Evolutionary conservation across 1,140 invertebrate genomes (phyloP), one percentile per base, ranked within the genome.

Genomic region (Octopus sinensis): DNA sequence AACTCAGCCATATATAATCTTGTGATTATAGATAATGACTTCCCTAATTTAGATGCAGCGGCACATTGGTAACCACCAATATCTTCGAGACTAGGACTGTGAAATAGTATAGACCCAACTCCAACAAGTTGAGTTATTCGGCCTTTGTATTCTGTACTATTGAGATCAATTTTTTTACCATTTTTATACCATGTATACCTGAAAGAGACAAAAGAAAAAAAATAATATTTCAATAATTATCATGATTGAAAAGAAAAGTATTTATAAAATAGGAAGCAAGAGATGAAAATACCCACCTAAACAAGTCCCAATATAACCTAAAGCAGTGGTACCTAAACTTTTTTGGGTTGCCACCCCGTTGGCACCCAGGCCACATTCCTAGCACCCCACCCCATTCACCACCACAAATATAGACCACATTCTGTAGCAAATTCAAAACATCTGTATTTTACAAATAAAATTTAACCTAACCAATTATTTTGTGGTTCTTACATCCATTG

Each of bases 151-250:
- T 97, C 95, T 30, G 79, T 54, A 54, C 79, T 53, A 6, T 80
- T 81, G 0, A 85, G 51, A 75, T 96, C 93, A 84, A 93, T 98
- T 13, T 94, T 92, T 86, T 97, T 96, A 78, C 97, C 97, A 92
- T 99, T 98, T 91, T 99, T 99, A 76, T 96, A 94, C 98, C 97
- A 99, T 85, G 93, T 92, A 91, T 98, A 98, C 84, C 96, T 97
- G 92, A 54, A 80, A 81, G 79, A 52, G 30, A 73, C 81, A 79
- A 17, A 51, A 54, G 80, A 84, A 7, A 82, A 82, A n/a, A 73
- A 73, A 23, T 54, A 52, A 79, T 5, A 81, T 68, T 73, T 6
- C 52, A 80, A n/a, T 10, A 43, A 80, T n/a, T 23, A 51, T 5
- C 5, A 9, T 10, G 71, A 51, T 23, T 71, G n/a, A 23, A 73